Evolutionary conservation across 1,140 invertebrate genomes (phyloP), one percentile per base, ranked within the genome.

Genomic region (Idris sp.): DNA sequence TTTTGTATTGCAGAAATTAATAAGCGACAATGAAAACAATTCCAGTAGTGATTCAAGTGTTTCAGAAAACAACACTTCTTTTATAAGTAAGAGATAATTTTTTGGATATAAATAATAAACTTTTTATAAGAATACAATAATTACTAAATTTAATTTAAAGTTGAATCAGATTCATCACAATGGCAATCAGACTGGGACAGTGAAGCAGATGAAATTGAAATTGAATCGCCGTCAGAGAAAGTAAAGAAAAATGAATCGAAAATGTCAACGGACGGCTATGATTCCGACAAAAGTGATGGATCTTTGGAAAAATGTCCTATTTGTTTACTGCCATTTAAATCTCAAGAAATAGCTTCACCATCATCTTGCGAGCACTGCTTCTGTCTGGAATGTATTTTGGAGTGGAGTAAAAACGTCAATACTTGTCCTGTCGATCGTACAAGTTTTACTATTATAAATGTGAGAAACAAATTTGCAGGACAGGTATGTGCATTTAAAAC

Each of bases 361-460:
- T 92, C 95, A 61, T 89, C 90, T 6, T 98, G 97, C 86, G 94
- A 96, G 56, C 97, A 98, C 83, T 90, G 89, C 30, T 98, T 97
- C 82, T 98, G 96, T 84, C 87, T 95, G 3, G 92, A 95, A 36
- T 98, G 96, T 84, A 92, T 98, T 43, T 90, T 92, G 25, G 95
- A 97, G 84, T 98, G 97, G 97, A 92, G 95, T 2, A 96, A 94
- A 90, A 97, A 96, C 89, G 92, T 97, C 4, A 96, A 97, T 76
- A 98, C 96, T n/a, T 98, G 97, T 85, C 97, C 97, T 0, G 93
- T 98, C 4, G 97, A 99, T 87, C 89, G 97, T 25, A 91, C 93
- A 74, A 89, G 89, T n/a, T 98, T 97, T 83, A 90, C 91, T 31
- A 84, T 91, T 8, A 96, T 98, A 41, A 85, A 95, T 38, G 94